Percentiles rank a stretch among this genome's conserved stretches.
Conservation (phyloP, 2,797 vertebrate genomes). For the Macroramphosus scolopax region DNA sequence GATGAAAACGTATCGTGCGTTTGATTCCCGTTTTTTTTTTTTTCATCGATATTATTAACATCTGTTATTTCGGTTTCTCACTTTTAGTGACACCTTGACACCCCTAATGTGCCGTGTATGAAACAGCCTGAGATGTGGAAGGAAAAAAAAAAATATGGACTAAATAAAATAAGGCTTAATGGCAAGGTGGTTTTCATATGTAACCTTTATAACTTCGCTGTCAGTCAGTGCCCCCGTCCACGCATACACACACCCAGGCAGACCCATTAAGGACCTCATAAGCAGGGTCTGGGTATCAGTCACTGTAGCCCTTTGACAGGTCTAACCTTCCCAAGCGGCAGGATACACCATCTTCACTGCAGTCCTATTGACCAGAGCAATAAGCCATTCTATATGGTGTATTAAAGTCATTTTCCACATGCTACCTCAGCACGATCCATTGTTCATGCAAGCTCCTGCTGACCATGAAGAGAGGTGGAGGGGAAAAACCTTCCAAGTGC, state of each 20-base stretch:
- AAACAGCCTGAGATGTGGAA: constrained; percentile 82
- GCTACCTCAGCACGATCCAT: constrained; percentile 99
- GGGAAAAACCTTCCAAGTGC: constrained; percentile 51
- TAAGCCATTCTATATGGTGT: constrained; percentile 99
- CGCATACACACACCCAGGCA: constrained; percentile 39
- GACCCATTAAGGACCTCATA: constrained; percentile 92
- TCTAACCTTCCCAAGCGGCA: constrained; percentile 98
- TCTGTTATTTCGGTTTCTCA: constrained; percentile 57
- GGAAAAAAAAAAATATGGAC: constrained; percentile 78
- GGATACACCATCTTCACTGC: constrained; percentile 92
- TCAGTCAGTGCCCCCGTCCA: constrained; percentile 66
- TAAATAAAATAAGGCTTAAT: constrained; percentile 94
- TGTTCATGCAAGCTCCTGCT: constrained; percentile 98
- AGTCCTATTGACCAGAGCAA: constrained; percentile 99
- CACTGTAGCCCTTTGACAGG: constrained; percentile 90
- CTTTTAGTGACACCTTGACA: constrained; percentile 78
- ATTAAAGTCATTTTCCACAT: constrained; percentile 99
- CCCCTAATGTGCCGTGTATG: constrained; percentile 79
- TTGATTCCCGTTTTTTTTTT: constrained; percentile 47
- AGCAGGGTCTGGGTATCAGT: constrained; percentile 90
- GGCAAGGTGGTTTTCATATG: constrained; percentile 88
- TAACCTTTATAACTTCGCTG: constrained; percentile 97
- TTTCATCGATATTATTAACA: constrained; percentile 37
- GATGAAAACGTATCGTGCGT: constrained; percentile 51
- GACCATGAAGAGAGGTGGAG: constrained; percentile 80